These are phyloP conservation scores for Caenorhabditis sp. DNA, from an alignment of 2,888 invertebrate genomes.

Conservation along the genomic window DNA sequence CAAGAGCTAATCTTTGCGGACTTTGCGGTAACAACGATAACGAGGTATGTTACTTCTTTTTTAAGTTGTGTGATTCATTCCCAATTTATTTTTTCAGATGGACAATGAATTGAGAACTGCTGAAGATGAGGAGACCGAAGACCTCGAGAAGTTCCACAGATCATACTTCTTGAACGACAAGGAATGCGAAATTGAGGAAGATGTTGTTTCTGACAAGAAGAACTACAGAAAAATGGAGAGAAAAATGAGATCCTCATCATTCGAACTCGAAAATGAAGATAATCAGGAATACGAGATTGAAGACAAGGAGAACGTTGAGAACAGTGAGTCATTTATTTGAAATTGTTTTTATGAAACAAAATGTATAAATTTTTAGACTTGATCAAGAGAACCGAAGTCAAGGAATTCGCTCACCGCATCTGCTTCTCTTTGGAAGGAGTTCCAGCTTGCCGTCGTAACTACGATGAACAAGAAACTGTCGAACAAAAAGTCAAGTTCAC, in stretches of 20 bases:
- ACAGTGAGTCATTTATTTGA: background rate
- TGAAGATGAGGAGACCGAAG: constrained; percentile 49
- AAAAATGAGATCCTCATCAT: constrained; percentile 18
- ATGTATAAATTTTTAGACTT: constrained; percentile 45
- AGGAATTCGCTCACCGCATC: constrained; percentile 59
- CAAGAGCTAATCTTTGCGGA: constrained; percentile 62
- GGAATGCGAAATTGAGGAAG: constrained; percentile 42
- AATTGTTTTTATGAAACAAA: too few species aligned
- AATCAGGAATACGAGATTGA: constrained; percentile 30
- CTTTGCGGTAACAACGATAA: constrained; percentile 69
- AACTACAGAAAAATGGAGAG: constrained; percentile 38
- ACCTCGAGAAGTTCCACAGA: constrained; percentile 65
- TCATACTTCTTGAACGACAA: constrained; percentile 55
- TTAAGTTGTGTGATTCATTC: background rate
- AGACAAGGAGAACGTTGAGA: constrained; percentile 5
- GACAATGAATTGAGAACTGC: constrained; percentile 60
- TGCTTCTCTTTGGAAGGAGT: constrained; percentile 65
- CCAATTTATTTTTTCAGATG: constrained; percentile 14
- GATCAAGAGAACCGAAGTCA: constrained; percentile 50
- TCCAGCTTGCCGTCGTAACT: constrained; percentile 50
- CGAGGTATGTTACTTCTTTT: constrained; percentile 25
- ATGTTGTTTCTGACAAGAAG: constrained; percentile 37
- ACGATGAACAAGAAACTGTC: constrained; percentile 7
- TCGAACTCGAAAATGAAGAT: constrained; percentile 10
- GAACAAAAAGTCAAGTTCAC: constrained; percentile 49